Evolutionary conservation across 2,113 vertebrate genomes (phyloP).

Genomic region (Phalacrocorax pelagicus): DNA sequence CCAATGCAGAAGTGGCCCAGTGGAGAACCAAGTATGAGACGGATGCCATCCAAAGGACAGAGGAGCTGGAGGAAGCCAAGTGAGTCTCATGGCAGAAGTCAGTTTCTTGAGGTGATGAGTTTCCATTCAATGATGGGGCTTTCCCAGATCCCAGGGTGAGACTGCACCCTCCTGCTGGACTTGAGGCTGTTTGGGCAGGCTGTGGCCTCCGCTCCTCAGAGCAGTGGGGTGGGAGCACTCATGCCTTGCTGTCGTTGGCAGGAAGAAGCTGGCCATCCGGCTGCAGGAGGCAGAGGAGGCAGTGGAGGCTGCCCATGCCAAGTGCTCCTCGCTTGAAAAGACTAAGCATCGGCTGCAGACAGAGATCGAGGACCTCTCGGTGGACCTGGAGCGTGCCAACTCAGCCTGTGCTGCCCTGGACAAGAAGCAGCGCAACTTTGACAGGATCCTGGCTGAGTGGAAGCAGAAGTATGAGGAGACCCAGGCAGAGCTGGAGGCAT

Average conservation of each 20-base stretch:
- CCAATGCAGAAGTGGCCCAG: conserved; percentile 89
- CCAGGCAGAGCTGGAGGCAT: conserved; percentile 85
- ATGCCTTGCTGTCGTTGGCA: neutral
- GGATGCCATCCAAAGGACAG: conserved; percentile 91
- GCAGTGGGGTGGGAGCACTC: neutral
- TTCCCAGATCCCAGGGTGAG: neutral
- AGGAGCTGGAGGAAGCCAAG: conserved; percentile 96
- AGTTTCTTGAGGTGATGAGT: neutral
- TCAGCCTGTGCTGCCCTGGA: conserved; percentile 84
- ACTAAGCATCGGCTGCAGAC: conserved; percentile 92
- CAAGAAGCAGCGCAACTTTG: conserved; percentile 92
- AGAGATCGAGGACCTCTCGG: conserved; percentile 87
- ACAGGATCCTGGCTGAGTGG: conserved; percentile 87
- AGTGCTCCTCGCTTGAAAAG: conserved; percentile 91
- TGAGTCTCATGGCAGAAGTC: conserved; percentile 53
- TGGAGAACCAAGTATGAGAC: conserved; percentile 96
- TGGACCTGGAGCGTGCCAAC: conserved; percentile 89
- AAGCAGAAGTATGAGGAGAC: conserved; percentile 90
- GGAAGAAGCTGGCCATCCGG: conserved; percentile 89
- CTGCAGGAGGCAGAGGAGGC: conserved; percentile 92
- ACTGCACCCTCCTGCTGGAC: fast-evolving
- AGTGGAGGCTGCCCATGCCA: conserved; percentile 84
- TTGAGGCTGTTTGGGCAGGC: neutral
- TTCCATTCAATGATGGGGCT: neutral
- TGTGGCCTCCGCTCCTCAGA: neutral